Evolutionary conservation across 2,113 vertebrate species (phyloP).

Genomic region (mouse (Mus musculus)): DNA sequence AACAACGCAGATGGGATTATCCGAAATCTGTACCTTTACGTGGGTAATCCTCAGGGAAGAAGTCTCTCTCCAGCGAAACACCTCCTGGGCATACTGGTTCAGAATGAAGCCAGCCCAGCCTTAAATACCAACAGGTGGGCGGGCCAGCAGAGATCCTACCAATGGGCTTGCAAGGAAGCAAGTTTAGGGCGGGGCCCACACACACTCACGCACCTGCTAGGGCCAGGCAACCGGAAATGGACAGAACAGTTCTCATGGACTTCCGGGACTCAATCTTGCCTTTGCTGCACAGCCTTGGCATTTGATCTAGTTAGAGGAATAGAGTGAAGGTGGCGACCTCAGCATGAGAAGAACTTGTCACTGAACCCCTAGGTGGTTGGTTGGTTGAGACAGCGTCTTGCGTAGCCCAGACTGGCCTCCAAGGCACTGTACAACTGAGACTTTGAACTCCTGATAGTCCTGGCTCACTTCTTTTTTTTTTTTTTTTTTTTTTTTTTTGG

Average conservation of each 20-base stretch:
- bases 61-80: fast-evolving
- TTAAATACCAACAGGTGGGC: neutral
- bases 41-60: neutral
- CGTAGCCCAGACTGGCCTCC: neutral
- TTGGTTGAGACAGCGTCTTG: neutral
- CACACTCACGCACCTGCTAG: neutral
- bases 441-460: neutral
- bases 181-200: neutral
- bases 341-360: neutral
- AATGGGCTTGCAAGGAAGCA: neutral
- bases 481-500: too few species aligned
- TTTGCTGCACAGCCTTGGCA: too few species aligned
- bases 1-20: neutral
- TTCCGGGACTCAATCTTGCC: neutral
- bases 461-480: too few species aligned
- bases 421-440: neutral
- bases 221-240: neutral
- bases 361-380: neutral
- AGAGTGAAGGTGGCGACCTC: too few species aligned
- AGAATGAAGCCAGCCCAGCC: fast-evolving
- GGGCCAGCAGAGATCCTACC: neutral
- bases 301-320: neutral
- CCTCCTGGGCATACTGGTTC: neutral
- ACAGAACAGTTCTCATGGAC: fast-evolving
- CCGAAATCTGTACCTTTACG: neutral